phyloP scores from a whole-genome alignment of 2,113 vertebrate species.

The Vulpes lagopus region DNA sequence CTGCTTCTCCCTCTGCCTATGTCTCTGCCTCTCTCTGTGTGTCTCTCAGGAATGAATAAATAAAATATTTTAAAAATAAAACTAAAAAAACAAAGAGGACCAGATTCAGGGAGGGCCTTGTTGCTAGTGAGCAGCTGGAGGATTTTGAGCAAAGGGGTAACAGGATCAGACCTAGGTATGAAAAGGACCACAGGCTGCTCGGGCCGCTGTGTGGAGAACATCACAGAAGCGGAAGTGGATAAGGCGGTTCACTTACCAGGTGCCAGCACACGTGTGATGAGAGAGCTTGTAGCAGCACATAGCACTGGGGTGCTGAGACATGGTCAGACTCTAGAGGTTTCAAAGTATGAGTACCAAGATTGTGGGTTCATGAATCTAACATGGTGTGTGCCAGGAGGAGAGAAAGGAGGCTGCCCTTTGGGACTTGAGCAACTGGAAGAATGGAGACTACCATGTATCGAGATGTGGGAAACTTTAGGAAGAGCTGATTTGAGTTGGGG shows the following conservation, averaged over 20 bases:
- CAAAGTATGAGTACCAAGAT: neutral
- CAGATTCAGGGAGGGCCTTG: too few species aligned
- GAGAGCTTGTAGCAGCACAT: neutral
- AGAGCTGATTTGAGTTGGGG: too few species aligned
- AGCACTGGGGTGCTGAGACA: neutral
- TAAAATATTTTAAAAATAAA: too few species aligned
- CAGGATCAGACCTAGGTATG: neutral
- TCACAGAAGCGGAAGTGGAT: fast-evolving
- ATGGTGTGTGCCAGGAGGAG: neutral
- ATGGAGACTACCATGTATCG: neutral
- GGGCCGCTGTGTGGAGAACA: neutral
- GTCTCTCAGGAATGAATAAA: too few species aligned
- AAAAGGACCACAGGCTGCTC: neutral
- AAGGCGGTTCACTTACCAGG: neutral
- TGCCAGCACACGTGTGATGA: fast-evolving
- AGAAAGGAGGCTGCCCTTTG: neutral
- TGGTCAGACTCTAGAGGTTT: neutral
- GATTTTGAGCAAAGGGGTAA: neutral
- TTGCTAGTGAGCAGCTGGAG: neutral
- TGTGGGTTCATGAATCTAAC: neutral
- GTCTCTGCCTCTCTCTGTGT: too few species aligned
- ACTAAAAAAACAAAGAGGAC: too few species aligned
- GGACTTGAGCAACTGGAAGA: neutral
- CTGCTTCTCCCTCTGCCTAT: too few species aligned
- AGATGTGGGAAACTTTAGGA: neutral